Percentiles rank a stretch among this genome's conserved stretches.
Conservation (phyloP, 2,888 invertebrate species). For the Cheilosia soror region DNA sequence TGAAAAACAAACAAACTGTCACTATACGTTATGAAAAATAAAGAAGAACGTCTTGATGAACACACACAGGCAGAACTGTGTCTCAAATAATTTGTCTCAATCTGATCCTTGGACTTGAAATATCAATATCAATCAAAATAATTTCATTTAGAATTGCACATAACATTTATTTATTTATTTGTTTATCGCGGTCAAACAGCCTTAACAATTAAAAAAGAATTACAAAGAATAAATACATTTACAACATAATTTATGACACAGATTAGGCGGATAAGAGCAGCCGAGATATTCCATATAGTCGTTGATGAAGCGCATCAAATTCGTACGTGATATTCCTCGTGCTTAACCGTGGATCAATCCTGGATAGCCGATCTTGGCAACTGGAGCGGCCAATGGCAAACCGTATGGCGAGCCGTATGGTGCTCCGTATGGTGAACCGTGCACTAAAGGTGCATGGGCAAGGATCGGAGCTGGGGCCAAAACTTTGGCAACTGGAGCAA, state of each 20-base stretch:
- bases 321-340: slow-evolving; percentile 2
- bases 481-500: slow-evolving; percentile 80
- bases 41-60: too few species aligned
- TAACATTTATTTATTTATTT: slow-evolving; percentile 78
- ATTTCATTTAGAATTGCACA: slow-evolving; percentile 74
- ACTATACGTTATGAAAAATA: too few species aligned
- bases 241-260: slow-evolving; percentile 75
- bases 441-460: slow-evolving; percentile 69
- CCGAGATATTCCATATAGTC: slow-evolving; percentile 63
- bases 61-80: too few species aligned
- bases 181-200: slow-evolving; percentile 84
- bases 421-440: slow-evolving; percentile 62
- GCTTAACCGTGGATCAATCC: slow-evolving; percentile 73
- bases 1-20: too few species aligned
- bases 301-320: slow-evolving; percentile 20
- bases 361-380: slow-evolving; percentile 54
- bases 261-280: slow-evolving; percentile 69
- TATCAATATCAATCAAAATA: neutral
- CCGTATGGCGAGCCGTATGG: slow-evolving; percentile 59
- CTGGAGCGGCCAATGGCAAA: slow-evolving; percentile 47
- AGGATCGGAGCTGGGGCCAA: slow-evolving; percentile 78
- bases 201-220: slow-evolving; percentile 79
- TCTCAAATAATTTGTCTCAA: too few species aligned
- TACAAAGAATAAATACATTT: slow-evolving; percentile 75
- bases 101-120: neutral